phyloP scores from a whole-genome alignment of 2,113 vertebrate species.

The Dinomys branickii region DNA sequence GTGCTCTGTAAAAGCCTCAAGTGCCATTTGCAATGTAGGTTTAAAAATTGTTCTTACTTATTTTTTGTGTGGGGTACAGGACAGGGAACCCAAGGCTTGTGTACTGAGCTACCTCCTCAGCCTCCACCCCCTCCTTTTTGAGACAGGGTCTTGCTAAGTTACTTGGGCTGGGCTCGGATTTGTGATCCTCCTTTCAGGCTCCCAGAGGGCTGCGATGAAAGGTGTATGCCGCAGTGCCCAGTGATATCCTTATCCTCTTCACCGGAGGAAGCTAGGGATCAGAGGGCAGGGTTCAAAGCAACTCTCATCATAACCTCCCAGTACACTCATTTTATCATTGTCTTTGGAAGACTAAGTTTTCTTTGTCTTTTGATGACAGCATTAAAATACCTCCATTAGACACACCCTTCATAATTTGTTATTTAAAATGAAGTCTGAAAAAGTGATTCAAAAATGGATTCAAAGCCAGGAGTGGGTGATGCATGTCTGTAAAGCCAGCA shows the following conservation, averaged over 20 bases:
- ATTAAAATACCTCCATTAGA: neutral
- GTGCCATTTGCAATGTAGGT: neutral
- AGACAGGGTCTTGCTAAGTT: neutral
- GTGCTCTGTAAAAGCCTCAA: neutral
- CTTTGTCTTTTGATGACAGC: neutral
- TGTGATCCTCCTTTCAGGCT: neutral
- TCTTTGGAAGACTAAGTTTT: neutral
- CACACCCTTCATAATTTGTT: neutral
- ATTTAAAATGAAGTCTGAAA: conserved; percentile 25
- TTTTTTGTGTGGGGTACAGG: neutral
- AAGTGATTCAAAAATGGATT: neutral
- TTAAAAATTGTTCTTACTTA: neutral
- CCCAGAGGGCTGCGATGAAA: neutral
- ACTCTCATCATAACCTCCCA: neutral
- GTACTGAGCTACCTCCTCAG: neutral
- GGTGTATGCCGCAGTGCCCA: neutral
- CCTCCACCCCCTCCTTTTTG: neutral
- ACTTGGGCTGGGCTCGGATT: neutral
- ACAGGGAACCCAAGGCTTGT: too few relatives aligned
- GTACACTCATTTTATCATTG: neutral
- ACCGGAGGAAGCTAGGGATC: neutral
- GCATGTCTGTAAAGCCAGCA: neutral
- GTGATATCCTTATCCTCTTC: neutral
- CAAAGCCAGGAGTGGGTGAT: neutral
- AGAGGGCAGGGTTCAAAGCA: neutral